Evolutionary conservation across 23 tunicate species (phyloP).

Genomic region (Pegea sp.): DNA sequence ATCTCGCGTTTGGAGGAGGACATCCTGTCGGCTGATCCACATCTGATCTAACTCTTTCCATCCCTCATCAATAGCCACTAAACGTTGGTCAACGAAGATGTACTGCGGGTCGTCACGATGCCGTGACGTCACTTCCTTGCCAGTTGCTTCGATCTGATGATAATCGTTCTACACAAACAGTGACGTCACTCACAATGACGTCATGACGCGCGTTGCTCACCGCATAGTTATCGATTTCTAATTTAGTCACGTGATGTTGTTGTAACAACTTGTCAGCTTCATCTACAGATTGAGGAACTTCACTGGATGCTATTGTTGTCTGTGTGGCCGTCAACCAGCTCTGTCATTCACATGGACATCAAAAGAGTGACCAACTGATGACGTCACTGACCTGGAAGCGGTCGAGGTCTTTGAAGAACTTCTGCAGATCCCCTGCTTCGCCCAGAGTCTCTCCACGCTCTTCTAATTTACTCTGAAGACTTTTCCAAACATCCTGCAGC

Average conservation of each 20-base stretch:
- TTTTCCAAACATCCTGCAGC: slow-evolving; percentile 65
- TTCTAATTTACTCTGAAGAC: slow-evolving; percentile 41
- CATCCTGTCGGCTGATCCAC: slow-evolving; percentile 68
- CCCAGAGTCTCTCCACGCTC: slow-evolving; percentile 80
- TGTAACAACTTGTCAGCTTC: slow-evolving; percentile 91
- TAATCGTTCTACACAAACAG: slow-evolving; percentile 35
- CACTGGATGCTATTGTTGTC: slow-evolving; percentile 87
- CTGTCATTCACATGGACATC: slow-evolving; percentile 8
- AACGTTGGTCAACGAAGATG: slow-evolving; percentile 76
- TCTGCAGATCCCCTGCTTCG: slow-evolving; percentile 91
- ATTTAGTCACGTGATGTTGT: slow-evolving; percentile 77
- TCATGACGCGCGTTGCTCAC: no score
- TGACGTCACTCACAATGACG: no score
- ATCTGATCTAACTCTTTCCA: slow-evolving; percentile 80
- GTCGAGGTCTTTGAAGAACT: slow-evolving; percentile 78
- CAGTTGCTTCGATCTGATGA: slow-evolving; percentile 25
- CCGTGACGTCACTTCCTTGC: slow-evolving; percentile 39
- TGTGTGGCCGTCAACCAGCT: slow-evolving; percentile 86
- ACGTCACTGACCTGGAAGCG: slow-evolving; percentile 49
- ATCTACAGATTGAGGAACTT: slow-evolving; percentile 53
- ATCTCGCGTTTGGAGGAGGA: slow-evolving; percentile 53
- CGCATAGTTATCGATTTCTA: slow-evolving; percentile 80
- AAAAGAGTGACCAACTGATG: neutral
- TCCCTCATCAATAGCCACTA: slow-evolving; percentile 68
- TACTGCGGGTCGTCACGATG: slow-evolving; percentile 77